Base-by-base conservation (phyloP, 1,140 invertebrate species). In the Cydia amplana region DNA sequence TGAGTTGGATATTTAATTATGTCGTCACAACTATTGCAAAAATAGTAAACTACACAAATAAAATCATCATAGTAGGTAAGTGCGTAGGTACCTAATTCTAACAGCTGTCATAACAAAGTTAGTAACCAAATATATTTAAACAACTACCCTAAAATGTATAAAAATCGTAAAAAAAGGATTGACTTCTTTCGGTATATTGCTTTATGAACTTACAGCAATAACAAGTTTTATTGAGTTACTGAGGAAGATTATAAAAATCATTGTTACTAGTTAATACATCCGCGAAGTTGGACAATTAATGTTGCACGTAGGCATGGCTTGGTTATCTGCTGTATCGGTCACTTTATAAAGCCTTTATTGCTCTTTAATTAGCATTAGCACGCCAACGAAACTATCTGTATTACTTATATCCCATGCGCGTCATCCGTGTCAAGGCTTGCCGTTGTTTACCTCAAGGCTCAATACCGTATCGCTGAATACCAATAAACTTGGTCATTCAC, bases 371-470 rank as follows among this genome's bases (percentile, higher is more conserved):
- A 89, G 77, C 84, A 82, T 72, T 64, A 76, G 73, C 82, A 78
- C 74, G 82, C 79, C 74, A 86, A 85, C 64, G 79, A 74, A 20
- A 16, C 76, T 75, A 55, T 46, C 43, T 72, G 72, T 75, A 64
- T 79, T 75, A 55, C 40, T 32, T 72, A 67, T 75, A 64, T 79
- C 72, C 78, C 73, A 74, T 64, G 67, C 75, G 77, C 80, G 72
- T 74, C 73, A 86, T 85, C 81, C 82, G 82, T 90, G 88, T 87
- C 87, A 89, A 89, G 87, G 87, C 80, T 79, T 84, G 82, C 80
- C 60, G 80, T 78, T 80, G 82, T 83, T 88, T 82, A 83, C 79
- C 76, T 82, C 78, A 79, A 77, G 79, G 63, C 76, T 72, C 51
- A 78, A 84, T 82, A 78, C 77, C 72, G 79, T 76, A 81, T 83